Percentiles rank a stretch among this genome's conserved stretches.
phyloP scores from a whole-genome alignment of 2,113 vertebrate species.

The Neolamprologus variostigma region DNA sequence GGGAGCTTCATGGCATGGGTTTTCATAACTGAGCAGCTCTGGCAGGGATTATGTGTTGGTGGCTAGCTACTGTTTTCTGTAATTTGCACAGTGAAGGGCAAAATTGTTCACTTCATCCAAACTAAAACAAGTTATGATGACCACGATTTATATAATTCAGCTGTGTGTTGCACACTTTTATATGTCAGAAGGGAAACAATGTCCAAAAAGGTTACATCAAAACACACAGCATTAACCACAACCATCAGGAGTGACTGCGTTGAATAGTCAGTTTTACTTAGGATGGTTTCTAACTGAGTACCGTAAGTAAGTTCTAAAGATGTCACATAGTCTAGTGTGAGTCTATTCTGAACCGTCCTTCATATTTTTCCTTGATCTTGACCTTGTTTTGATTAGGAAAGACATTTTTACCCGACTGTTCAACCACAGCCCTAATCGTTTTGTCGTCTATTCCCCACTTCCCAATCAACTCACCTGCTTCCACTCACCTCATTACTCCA shows the following conservation, averaged over 20 bases:
- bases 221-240: background rate
- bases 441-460: background rate
- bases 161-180: background rate
- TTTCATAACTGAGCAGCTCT: background rate
- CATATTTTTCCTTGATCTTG: background rate
- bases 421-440: background rate
- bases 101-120: background rate
- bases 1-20: background rate
- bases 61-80: background rate
- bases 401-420: background rate
- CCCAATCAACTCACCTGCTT: background rate
- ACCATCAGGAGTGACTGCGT: too few species aligned
- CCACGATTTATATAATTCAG: background rate
- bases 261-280: background rate
- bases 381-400: background rate
- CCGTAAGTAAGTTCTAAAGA: accelerated
- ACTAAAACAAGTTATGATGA: background rate
- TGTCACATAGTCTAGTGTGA: background rate
- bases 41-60: background rate
- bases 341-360: background rate
- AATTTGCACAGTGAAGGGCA: background rate
- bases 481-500: background rate
- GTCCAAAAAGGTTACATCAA: background rate
- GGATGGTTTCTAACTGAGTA: background rate
- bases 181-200: background rate